phyloP scores from a whole-genome alignment of 1,140 invertebrate species.

The Pomacea maculata region DNA sequence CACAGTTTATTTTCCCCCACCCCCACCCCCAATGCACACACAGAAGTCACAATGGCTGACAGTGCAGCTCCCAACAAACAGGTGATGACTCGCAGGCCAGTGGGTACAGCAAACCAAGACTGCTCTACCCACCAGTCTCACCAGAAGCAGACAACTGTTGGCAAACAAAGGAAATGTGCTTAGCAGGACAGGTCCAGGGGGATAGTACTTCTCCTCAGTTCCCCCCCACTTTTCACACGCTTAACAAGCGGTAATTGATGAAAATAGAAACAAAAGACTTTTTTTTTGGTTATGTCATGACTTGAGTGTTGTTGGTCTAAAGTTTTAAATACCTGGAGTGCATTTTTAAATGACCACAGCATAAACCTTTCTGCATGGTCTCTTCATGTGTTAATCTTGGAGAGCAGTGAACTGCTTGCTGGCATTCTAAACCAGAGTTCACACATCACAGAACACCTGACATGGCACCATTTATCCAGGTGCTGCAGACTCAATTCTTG shows the following conservation, averaged over 20 bases:
- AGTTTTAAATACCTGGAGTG: background rate
- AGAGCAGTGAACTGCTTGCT: too few species aligned
- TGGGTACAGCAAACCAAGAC: background rate
- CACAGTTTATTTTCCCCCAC: slow-evolving; percentile 1
- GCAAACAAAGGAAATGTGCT: slow-evolving; percentile 28
- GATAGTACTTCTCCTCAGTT: background rate
- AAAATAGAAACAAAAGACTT: background rate
- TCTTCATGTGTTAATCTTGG: too few species aligned
- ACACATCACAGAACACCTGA: too few species aligned
- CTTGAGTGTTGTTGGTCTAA: background rate
- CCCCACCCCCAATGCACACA: slow-evolving; percentile 5
- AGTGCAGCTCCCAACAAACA: slow-evolving; percentile 17
- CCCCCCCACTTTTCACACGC: background rate
- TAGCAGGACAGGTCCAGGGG: slow-evolving; percentile 1
- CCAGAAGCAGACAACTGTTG: slow-evolving; percentile 18
- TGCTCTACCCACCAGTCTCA: background rate
- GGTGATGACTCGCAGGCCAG: slow-evolving; percentile 5
- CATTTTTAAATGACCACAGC: too few species aligned
- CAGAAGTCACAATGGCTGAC: slow-evolving; percentile 4
- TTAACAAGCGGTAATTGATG: background rate
- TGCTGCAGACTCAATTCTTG: too few species aligned
- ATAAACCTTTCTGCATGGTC: too few species aligned
- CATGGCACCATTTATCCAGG: too few species aligned
- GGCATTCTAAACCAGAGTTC: too few species aligned
- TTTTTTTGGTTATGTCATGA: background rate